phyloP scores from a whole-genome alignment of 2,797 vertebrate species.

The Rousettus madagascariensis region DNA sequence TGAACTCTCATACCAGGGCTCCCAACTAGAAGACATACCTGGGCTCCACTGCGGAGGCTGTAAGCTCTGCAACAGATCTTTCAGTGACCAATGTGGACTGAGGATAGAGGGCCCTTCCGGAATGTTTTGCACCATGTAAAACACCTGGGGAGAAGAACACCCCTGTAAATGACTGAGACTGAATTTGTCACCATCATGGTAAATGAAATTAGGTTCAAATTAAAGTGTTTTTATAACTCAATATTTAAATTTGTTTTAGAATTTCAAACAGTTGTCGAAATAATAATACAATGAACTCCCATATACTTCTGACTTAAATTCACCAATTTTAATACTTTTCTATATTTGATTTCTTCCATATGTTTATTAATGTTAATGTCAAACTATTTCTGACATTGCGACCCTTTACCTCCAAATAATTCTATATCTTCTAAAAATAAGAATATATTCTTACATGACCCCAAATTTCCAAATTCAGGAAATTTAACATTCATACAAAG shows the following conservation, averaged over 20 bases:
- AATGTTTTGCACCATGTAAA: not conserved
- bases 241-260: not conserved
- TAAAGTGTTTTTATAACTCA: not conserved
- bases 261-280: conserved; percentile 28
- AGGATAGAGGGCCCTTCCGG: not conserved
- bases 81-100: not conserved
- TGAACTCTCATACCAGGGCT: not conserved
- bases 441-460: not conserved
- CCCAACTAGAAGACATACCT: not conserved
- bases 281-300: not conserved
- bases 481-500: conserved; percentile 1
- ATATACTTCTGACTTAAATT: not conserved
- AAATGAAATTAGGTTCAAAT: not conserved
- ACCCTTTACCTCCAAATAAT: conserved; percentile 17
- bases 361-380: not conserved
- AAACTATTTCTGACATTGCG: not conserved
- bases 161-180: not conserved
- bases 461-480: conserved; percentile 7
- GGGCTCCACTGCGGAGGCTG: not conserved
- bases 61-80: not conserved
- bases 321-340: conserved; percentile 7
- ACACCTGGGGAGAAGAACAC: not conserved
- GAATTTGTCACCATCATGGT: not conserved
- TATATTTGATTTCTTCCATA: not conserved
- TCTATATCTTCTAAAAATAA: conserved; percentile 6